Percentiles rank a stretch among this genome's conserved stretches.
phyloP scores from a whole-genome alignment of 2,888 invertebrate species.

The Orchestes rusci region DNA sequence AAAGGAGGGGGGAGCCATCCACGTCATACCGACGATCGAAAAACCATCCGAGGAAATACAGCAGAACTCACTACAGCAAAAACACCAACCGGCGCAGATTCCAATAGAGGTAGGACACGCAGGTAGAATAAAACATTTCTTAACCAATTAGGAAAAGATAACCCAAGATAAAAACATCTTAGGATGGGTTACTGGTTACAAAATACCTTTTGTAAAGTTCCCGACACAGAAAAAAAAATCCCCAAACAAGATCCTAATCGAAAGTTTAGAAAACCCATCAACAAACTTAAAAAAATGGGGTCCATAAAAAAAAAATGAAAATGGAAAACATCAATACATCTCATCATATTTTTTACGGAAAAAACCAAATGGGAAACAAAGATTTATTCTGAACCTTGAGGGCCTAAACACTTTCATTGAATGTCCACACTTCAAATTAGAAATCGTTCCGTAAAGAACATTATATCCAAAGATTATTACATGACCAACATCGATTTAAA shows the following conservation, averaged over 20 bases:
- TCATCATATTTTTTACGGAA: conserved; percentile 11
- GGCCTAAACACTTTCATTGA: background rate
- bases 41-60: background rate
- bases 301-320: conserved; percentile 4
- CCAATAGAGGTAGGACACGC: conserved; percentile 5
- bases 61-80: background rate
- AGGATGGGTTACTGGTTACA: conserved; percentile 5
- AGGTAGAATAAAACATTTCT: conserved; percentile 13
- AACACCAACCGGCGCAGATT: background rate
- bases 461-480: too few species aligned
- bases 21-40: background rate
- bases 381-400: background rate
- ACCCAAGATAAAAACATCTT: conserved; percentile 11
- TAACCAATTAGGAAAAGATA: conserved; percentile 6
- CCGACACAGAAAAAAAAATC: conserved; percentile 6
- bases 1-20: background rate
- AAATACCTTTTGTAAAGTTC: conserved; percentile 7
- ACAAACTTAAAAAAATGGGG: conserved; percentile 8
- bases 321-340: conserved; percentile 7
- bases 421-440: background rate
- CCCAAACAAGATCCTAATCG: background rate
- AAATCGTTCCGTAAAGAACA: too few species aligned
- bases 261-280: background rate
- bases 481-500: too few species aligned
- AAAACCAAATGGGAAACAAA: conserved; percentile 6